phyloP scores from a whole-genome alignment of 2,113 vertebrate species.

The Seriola quinqueradiata region DNA sequence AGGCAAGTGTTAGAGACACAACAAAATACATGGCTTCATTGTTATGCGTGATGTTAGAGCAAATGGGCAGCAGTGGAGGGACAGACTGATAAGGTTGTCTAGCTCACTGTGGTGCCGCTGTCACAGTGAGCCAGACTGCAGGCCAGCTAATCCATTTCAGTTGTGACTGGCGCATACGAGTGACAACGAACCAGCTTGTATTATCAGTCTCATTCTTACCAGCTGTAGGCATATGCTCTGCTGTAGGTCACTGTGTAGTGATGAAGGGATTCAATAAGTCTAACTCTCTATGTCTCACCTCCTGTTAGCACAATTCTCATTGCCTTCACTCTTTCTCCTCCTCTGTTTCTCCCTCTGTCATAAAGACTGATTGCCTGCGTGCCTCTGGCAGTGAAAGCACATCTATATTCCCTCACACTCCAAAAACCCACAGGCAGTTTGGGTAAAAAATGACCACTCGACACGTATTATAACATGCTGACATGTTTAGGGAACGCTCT shows the following conservation, averaged over 20 bases:
- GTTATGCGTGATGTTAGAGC: background rate
- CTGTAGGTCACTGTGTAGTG: slow-evolving; percentile 19
- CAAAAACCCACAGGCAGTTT: slow-evolving; percentile 1
- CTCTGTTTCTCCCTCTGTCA: slow-evolving; percentile 47
- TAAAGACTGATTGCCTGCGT: slow-evolving; percentile 41
- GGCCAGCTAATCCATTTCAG: slow-evolving; percentile 38
- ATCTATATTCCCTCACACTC: slow-evolving; percentile 26
- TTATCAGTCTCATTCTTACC: slow-evolving; percentile 36
- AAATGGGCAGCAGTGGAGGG: background rate
- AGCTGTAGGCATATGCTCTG: slow-evolving; percentile 20
- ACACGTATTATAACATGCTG: slow-evolving; percentile 41
- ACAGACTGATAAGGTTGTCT: slow-evolving; percentile 9
- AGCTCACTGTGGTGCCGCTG: background rate
- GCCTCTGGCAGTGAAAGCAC: slow-evolving; percentile 19
- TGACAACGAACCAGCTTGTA: slow-evolving; percentile 24
- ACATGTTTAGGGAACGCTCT: slow-evolving; percentile 64
- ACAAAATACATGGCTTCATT: background rate
- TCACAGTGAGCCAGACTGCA: slow-evolving; percentile 21
- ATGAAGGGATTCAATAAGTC: slow-evolving; percentile 62
- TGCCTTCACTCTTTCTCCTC: slow-evolving; percentile 12
- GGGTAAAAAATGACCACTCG: slow-evolving; percentile 26
- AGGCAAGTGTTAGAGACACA: slow-evolving; percentile 23
- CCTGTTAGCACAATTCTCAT: slow-evolving; percentile 41
- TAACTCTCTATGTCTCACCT: slow-evolving; percentile 40
- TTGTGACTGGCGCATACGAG: slow-evolving; percentile 36